Base-by-base conservation (phyloP, 2,113 vertebrate species). In the Rana temporaria region DNA sequence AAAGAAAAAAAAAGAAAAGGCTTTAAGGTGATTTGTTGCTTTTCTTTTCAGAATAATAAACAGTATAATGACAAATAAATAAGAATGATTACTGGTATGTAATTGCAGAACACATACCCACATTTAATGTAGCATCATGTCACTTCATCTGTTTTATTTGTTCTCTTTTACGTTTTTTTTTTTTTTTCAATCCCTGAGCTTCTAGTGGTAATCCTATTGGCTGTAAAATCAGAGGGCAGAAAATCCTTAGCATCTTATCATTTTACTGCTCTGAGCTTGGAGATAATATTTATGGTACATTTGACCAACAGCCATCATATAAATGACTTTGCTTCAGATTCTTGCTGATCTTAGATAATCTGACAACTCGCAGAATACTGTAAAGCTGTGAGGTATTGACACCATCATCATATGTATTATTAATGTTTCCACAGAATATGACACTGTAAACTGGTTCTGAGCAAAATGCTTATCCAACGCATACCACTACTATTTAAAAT, bases 261-360 rank as follows among this genome's bases (percentile, higher is more conserved):
- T 60, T 75, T 75, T 34, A 75, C 30, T 62, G 56, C 72, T 75
- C 30, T 75, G 26, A 62, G 72, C 57, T 75, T 42, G 6, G 32
- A 75, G 72, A 75, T 75, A 74, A 74, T 60, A 38, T 75, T 75
- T 75, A 75, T 59, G 56, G 56, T 75, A 62, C 59, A 75, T 75
- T 75, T 62, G 72, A 62, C 56, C 72, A 75, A 75, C 72, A 75
- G 26, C 32, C 57, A 75, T 74, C 71, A 60, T 74, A 74, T 74
- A 74, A 74, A 60, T 75, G 57, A 75, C 72, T 75, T 60, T 75
- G 30, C 72, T 75, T 15, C 57, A 75, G 56, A 75, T 62, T 75
- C 57, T 62, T 75, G 72, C 57, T 75, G 72, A 75, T 62, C 72
- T 75, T 60, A 38, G 57, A 75, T 75, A 75, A 75, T 75, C 72